phyloP scores from a whole-genome alignment of 2,888 invertebrate species.

The Euplexia lucipara region DNA sequence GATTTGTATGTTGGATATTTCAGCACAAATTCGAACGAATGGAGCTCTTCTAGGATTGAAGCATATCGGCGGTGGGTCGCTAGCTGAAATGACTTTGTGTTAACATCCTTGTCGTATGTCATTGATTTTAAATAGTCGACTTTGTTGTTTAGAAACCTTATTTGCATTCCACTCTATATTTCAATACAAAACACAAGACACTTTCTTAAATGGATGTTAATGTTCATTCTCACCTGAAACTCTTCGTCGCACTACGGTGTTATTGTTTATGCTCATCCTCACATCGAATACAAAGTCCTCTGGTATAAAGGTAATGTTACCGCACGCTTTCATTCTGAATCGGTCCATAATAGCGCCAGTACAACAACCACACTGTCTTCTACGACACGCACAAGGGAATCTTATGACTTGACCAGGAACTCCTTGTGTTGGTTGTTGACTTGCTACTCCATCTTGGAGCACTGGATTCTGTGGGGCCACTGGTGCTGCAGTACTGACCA shows the following conservation, averaged over 20 bases:
- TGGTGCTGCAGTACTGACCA: slow-evolving; percentile 60
- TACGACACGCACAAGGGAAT: slow-evolving; percentile 92
- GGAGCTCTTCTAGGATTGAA: slow-evolving; percentile 93
- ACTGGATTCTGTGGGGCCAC: slow-evolving; percentile 69
- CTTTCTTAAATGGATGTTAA: slow-evolving; percentile 34
- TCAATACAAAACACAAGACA: slow-evolving; percentile 39
- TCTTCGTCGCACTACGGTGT: slow-evolving; percentile 93
- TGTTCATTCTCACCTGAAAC: slow-evolving; percentile 92
- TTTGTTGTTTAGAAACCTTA: slow-evolving; percentile 30
- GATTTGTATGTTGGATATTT: slow-evolving; percentile 95
- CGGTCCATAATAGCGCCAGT: slow-evolving; percentile 92
- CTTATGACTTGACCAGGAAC: slow-evolving; percentile 87
- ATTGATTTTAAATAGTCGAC: slow-evolving; percentile 45
- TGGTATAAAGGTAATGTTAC: slow-evolving; percentile 94
- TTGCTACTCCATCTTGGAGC: slow-evolving; percentile 68
- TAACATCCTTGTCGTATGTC: slow-evolving; percentile 37
- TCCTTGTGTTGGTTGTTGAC: slow-evolving; percentile 62
- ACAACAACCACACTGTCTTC: slow-evolving; percentile 93
- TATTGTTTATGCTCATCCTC: slow-evolving; percentile 93
- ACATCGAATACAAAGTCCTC: slow-evolving; percentile 96
- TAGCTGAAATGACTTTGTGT: slow-evolving; percentile 88
- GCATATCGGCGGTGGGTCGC: slow-evolving; percentile 94
- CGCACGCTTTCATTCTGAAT: slow-evolving; percentile 94
- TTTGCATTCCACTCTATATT: slow-evolving; percentile 54
- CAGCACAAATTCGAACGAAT: slow-evolving; percentile 93